Base-by-base conservation (phyloP, 2,113 vertebrate genomes). In the Nansenia antarctica region DNA sequence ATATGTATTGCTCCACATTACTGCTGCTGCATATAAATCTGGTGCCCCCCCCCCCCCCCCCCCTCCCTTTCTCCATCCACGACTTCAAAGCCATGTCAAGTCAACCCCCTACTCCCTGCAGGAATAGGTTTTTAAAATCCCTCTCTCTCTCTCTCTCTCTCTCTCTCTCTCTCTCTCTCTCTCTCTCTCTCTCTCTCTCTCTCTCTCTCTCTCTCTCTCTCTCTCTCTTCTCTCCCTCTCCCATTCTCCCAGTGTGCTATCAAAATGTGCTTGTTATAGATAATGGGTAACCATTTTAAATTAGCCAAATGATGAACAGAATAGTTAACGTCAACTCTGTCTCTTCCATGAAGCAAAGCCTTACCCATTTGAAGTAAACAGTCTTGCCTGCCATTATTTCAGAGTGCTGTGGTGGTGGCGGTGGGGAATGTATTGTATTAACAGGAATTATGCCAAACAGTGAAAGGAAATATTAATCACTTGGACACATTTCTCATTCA, bases 281-380 rank as follows among this genome's bases (percentile, higher is more conserved):
- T 60, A 60, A 55, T 60, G 22, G 32, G 58, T 8, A 60, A 18
- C 18, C 31, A 60, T 60, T 60, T 60, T 4, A 60, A 60, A 60
- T 60, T 9, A 60, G 58, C 32, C 14, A 1, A 14, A 60, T 35
- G 31, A 35, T 22, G n/a, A 35, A 35, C 5, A 11, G 20, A 35
- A 35, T 30, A 60, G 34, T 32, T 20, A 24, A 60, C 30, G 31
- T 20, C 31, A 34, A 3, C n/a, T 20, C 9, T 34, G 58, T 60
- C 8, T n/a, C 27, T 60, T 12, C 9, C 32, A 22, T 11, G 8
- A 35, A 35, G 30, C 14, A 31, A 30, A n/a, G 55, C 55, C 55
- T 58, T 27, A 31, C 27, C 3, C 14, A 31, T 31, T 31, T 31
- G 29, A 58, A 29, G 24, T 58, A 58, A 58, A 58, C 15, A 31